Percentiles rank a stretch among this genome's conserved stretches.
Conservation (phyloP, 2,113 vertebrate species). For the Ranitomeya variabilis region DNA sequence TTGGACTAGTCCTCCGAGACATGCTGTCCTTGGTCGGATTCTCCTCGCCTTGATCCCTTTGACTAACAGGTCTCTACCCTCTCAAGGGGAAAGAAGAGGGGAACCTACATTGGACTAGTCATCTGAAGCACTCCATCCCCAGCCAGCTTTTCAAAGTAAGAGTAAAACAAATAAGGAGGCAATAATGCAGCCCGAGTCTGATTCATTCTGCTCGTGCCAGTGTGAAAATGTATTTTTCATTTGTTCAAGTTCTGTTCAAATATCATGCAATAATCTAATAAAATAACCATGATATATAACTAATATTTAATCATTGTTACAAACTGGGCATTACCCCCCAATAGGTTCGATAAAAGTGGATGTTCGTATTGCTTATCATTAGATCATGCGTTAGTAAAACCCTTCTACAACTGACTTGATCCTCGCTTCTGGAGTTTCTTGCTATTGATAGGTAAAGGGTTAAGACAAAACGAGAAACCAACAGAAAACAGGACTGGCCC, state of each 20-base stretch:
- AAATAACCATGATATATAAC: neutral
- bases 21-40: too few relatives aligned
- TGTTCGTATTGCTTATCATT: neutral
- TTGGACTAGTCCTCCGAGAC: too few relatives aligned
- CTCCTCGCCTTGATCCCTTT: too few relatives aligned
- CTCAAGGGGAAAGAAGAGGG: too few relatives aligned
- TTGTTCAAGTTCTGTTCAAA: neutral
- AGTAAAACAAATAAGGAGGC: too few relatives aligned
- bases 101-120: too few relatives aligned
- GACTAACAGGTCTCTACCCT: too few relatives aligned
- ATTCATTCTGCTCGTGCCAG: too few relatives aligned
- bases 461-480: conserved; percentile 78
- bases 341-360: neutral
- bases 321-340: neutral
- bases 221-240: neutral
- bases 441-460: conserved; percentile 37
- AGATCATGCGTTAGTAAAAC: neutral
- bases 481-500: conserved; percentile 96
- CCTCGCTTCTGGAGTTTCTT: neutral
- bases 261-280: neutral
- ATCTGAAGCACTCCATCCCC: too few relatives aligned
- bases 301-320: neutral
- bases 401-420: neutral
- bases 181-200: too few relatives aligned
- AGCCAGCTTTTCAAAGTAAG: too few relatives aligned